phyloP scores from a whole-genome alignment of 64 coral and sea anemone species.

The Montipora efflorescens region DNA sequence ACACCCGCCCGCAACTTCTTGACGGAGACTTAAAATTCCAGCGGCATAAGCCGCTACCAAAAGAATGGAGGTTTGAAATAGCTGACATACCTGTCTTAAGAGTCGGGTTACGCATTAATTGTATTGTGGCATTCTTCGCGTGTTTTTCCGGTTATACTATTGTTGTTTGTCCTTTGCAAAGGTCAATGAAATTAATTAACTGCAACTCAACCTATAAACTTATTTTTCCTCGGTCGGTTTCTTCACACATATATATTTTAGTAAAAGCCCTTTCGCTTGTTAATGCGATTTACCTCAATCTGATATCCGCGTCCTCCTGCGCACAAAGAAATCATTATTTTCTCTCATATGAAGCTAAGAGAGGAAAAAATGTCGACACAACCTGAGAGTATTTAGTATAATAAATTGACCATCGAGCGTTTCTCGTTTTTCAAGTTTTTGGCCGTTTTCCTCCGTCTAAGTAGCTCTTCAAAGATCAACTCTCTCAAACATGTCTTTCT shows the following conservation, averaged over 20 bases:
- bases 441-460: not conserved
- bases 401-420: too few relatives aligned
- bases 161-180: slow-evolving; percentile 43
- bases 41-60: not conserved
- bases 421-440: not conserved
- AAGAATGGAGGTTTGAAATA: not conserved
- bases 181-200: slow-evolving; percentile 51
- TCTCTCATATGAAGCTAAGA: not conserved
- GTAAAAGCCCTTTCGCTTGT: slow-evolving; percentile 15
- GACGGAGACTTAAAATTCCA: not conserved
- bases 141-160: not conserved
- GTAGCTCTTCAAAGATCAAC: not conserved
- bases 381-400: too few relatives aligned
- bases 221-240: not conserved
- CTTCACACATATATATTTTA: not conserved
- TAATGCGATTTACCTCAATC: slow-evolving; percentile 19
- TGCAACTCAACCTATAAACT: slow-evolving; percentile 18
- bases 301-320: not conserved
- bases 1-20: too few relatives aligned
- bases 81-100: slow-evolving; percentile 8
- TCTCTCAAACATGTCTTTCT: not conserved
- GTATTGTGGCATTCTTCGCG: slow-evolving; percentile 38
- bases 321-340: not conserved
- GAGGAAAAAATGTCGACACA: not conserved
- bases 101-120: slow-evolving; percentile 56